A percentile compares a stretch with the other conserved stretches of the same genome.
Evolutionary conservation across 2,797 vertebrate species (phyloP).

Genomic region (Amblyraja radiata): DNA sequence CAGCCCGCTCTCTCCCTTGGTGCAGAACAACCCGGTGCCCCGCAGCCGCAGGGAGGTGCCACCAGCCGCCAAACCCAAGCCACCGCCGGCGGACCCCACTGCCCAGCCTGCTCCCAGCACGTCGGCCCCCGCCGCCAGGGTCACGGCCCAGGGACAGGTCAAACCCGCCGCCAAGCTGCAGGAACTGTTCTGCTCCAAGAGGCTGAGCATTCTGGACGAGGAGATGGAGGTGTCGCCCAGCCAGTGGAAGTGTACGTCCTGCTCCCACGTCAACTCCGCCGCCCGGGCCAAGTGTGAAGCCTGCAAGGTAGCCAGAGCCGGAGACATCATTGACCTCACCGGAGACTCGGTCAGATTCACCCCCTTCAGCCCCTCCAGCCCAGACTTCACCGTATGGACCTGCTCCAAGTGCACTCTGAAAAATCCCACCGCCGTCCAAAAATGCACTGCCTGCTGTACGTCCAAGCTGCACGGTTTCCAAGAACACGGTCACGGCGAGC

Average conservation of each 20-base stretch:
- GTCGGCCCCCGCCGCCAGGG: slow-evolving; percentile 44
- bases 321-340: slow-evolving; percentile 77
- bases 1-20: slow-evolving; percentile 69
- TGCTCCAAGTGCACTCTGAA: slow-evolving; percentile 90
- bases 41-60: slow-evolving; percentile 92
- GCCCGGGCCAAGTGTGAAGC: slow-evolving; percentile 61
- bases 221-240: slow-evolving; percentile 54
- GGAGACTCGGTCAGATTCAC: slow-evolving; percentile 84
- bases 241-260: slow-evolving; percentile 74
- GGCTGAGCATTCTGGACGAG: slow-evolving; percentile 81
- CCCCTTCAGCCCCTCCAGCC: slow-evolving; percentile 85
- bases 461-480: slow-evolving; percentile 91
- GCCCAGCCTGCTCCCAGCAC: slow-evolving; percentile 51
- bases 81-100: slow-evolving; percentile 53
- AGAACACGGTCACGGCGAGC: slow-evolving; percentile 56
- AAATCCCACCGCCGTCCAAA: slow-evolving; percentile 72
- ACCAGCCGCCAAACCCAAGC: slow-evolving; percentile 64
- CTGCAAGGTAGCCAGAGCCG: slow-evolving; percentile 56
- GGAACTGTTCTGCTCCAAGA: slow-evolving; percentile 73
- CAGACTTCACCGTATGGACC: slow-evolving; percentile 87
- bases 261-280: slow-evolving; percentile 58
- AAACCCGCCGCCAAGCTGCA: slow-evolving; percentile 53
- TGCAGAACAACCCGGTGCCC: slow-evolving; percentile 91
- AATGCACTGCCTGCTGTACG: slow-evolving; percentile 81
- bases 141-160: slow-evolving; percentile 47